Base-by-base conservation (phyloP, 2,888 invertebrate genomes). In the Tanaodytes sp. region DNA sequence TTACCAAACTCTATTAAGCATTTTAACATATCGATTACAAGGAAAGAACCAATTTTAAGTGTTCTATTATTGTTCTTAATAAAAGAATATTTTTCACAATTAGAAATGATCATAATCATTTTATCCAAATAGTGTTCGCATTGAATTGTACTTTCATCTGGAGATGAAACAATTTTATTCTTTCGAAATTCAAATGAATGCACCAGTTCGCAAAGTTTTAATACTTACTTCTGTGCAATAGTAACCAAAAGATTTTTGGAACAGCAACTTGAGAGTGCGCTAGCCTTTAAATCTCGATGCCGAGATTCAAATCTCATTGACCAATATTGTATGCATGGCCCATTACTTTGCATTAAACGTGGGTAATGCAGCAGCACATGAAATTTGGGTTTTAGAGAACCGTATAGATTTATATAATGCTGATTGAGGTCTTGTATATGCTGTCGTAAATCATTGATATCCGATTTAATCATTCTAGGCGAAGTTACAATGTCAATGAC, bases 221-320 rank as follows among this genome's bases (percentile, higher is more conserved):
- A 30, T 14, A 52, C 45, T 58, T 48, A 37, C 14, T 58, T 58
- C 9, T 14, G 33, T 18, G 48, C 23, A n/a, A 58, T 48, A 20
- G 58, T 58, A 12, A 18, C 9, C 30, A 48, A 48, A 4, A 48
- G 11, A 31, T 58, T 58, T 39, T 33, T 58, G 1, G 16, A 18
- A 14, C 27, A 48, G 14, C 14, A 39, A n/a, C 12, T 48, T 9
- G 39, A 48, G 5, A 20, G 37, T n/a, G 30, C 58, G 16, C 37
- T 48, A 23, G 46, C 48, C 30, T 58, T 58, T 48, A 58, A 39
- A 2, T 58, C 31, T n/a, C 46, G 11, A 31, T 58, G 48, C 1
- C 48, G 48, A 8, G 58, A 58, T 39, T 58, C 48, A 18, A 39
- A 39, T 30, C 48, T 20, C 48, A 58, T 58, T 8, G 27, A n/a